Base-by-base conservation (phyloP, 2,797 vertebrate genomes). In the Alca torda region DNA sequence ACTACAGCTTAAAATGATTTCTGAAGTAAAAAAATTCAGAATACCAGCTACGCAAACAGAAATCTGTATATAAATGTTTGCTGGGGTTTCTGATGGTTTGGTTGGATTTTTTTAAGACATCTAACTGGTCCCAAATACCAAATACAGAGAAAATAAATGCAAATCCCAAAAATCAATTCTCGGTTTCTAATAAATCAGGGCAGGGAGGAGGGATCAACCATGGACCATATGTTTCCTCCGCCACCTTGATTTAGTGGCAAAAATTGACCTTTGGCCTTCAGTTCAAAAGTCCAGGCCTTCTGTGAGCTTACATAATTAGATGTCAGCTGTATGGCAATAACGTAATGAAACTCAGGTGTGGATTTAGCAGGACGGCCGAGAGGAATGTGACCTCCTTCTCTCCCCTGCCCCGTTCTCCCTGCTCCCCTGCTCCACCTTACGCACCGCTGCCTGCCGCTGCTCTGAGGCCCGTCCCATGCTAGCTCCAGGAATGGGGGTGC, bases 201-300 rank as follows among this genome's bases (percentile, higher is more conserved):
- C 48, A 65, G 41, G 24, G 16, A 86, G 41, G 35, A 75, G 20
- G 78, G 46, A 83, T 74, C 75, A 83, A 69, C 72, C 73, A 24
- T 12, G 11, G 65, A 70, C 89, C 87, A 87, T 94, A 81, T 92
- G 76, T 89, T 93, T 91, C 85, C 83, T 88, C 89, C 12, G 6
- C 67, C 79, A 91, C 73, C 92, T 93, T 91, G 87, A 94, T 95
- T 97, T 94, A 96, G 87, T 31, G 57, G 65, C 69, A 88, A 92
- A 92, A 96, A 48, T 48, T 96, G 92, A 92, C 96, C 95, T 96
- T 87, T 95, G 90, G 82, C 81, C 93, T 79, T 59, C 69, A 63
- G 95, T 89, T 94, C 92, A 94, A 56, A 89, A 91, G 89, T 72
- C 89, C 50, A 68, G 76, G 84, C 73, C 84, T 94, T 92, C 54